Conservation (phyloP, 1,140 invertebrate species). For the Ruditapes philippinarum region DNA sequence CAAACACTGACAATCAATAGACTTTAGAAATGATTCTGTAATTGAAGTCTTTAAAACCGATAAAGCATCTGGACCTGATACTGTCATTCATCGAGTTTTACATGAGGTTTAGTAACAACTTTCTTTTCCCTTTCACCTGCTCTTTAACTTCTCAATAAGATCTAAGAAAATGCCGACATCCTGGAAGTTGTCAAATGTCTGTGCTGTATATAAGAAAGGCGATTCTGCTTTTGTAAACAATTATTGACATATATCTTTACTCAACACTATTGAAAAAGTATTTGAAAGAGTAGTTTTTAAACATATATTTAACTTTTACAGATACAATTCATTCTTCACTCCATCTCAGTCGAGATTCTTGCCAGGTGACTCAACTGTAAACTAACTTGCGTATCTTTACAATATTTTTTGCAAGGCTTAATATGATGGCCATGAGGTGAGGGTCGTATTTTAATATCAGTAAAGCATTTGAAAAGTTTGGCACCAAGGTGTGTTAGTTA, state of each 20-base stretch:
- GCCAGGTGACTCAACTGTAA: background rate
- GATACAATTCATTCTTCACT: background rate
- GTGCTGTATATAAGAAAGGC: background rate
- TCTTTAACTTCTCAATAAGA: background rate
- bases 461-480: background rate
- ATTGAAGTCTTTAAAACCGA: background rate
- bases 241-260: background rate
- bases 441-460: no score
- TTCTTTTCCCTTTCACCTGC: background rate
- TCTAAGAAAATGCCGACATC: background rate
- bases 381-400: background rate
- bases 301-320: slow-evolving; percentile 32
- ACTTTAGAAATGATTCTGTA: no score
- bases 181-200: background rate
- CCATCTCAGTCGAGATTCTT: background rate
- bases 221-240: background rate
- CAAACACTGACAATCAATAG: no score
- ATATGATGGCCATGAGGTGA: no score
- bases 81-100: background rate
- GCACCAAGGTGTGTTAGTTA: background rate
- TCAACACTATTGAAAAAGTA: slow-evolving; percentile 5
- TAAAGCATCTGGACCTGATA: background rate
- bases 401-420: background rate
- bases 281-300: slow-evolving; percentile 56
- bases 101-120: background rate